phyloP scores from a whole-genome alignment of 2,888 invertebrate genomes.

The Galeruca laticollis region DNA sequence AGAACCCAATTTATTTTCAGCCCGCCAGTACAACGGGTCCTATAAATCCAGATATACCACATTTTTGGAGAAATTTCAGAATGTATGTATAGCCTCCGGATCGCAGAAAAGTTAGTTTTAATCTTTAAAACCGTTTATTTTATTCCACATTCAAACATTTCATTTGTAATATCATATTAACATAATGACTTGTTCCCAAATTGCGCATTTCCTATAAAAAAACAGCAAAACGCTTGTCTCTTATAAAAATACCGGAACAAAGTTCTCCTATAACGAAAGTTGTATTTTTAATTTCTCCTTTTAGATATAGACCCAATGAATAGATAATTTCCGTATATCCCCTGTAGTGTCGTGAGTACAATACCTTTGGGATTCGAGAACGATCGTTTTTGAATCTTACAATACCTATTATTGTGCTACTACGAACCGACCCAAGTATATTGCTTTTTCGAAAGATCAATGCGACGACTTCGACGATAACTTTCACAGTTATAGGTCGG shows the following conservation, averaged over 20 bases:
- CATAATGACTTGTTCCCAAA: too few relatives aligned
- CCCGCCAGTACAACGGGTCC: too few relatives aligned
- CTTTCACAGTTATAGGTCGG: conserved; percentile 38
- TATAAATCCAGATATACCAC: too few relatives aligned
- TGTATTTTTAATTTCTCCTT: conserved; percentile 23
- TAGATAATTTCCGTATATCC: conserved; percentile 27
- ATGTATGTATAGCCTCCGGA: too few relatives aligned
- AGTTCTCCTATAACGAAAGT: conserved; percentile 15
- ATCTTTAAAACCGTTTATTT: too few relatives aligned
- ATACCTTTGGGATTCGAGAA: conserved; percentile 39
- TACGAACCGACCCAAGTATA: conserved; percentile 58
- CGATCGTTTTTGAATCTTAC: conserved; percentile 60
- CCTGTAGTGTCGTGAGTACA: conserved; percentile 34
- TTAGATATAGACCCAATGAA: conserved; percentile 1
- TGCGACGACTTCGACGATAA: conserved; percentile 57
- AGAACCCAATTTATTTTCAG: too few relatives aligned
- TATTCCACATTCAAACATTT: too few relatives aligned
- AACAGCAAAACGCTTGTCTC: not conserved
- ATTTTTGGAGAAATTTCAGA: too few relatives aligned
- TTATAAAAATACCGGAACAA: not conserved
- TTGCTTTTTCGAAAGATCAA: conserved; percentile 61
- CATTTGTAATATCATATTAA: too few relatives aligned
- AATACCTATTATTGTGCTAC: conserved; percentile 62
- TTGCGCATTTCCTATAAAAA: too few relatives aligned
- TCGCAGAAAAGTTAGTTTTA: too few relatives aligned